Conservation (phyloP, 2,888 invertebrate species). For the Drosophila anomelani region DNA sequence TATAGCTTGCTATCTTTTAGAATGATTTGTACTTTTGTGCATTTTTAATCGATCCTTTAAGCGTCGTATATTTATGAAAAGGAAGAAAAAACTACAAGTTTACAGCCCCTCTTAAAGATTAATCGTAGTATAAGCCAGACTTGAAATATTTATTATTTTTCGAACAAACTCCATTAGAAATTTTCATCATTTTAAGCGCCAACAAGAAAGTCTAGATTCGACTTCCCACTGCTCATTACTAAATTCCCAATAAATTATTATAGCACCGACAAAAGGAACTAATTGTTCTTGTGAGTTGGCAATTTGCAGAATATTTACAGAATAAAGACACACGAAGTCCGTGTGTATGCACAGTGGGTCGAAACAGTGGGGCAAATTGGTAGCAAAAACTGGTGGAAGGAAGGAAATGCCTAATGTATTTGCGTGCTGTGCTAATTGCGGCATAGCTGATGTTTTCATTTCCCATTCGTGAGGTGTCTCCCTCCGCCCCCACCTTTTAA, state of each 20-base stretch:
- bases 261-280: conserved; percentile 7
- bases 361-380: conserved; percentile 18
- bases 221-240: background rate
- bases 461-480: conserved; percentile 35
- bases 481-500: background rate
- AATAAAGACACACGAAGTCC: background rate
- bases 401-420: conserved; percentile 42
- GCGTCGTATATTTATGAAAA: background rate
- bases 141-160: too few relatives aligned
- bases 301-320: conserved; percentile 11
- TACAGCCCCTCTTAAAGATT: background rate
- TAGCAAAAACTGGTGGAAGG: background rate
- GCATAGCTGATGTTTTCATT: conserved; percentile 62
- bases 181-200: background rate
- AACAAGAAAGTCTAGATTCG: background rate
- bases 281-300: conserved; percentile 58
- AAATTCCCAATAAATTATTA: conserved; percentile 8
- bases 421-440: conserved; percentile 68
- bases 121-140: too few relatives aligned
- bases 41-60: background rate
- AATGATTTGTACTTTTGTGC: too few relatives aligned
- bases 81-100: background rate
- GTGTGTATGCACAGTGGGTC: conserved; percentile 16
- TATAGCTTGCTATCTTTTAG: background rate
- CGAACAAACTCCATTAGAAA: background rate